These are phyloP conservation scores for Chrysolina americana DNA, from an alignment of 2,888 invertebrate species.

Conservation along the genomic window DNA sequence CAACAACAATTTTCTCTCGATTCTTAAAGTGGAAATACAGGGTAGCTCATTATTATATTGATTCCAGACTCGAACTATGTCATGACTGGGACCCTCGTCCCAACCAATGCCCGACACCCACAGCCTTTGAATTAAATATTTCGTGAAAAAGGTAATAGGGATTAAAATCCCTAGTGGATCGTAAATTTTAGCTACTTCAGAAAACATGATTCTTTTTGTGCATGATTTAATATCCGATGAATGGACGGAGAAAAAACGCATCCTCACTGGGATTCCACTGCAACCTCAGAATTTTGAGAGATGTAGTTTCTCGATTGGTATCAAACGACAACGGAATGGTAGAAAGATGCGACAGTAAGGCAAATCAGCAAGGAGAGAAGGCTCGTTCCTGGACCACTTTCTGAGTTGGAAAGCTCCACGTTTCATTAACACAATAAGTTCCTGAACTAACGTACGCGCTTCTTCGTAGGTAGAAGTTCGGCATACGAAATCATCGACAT, in stretches of 20 bases:
- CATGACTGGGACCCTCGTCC: constrained; percentile 9
- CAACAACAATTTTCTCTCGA: neutral
- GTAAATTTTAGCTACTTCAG: too few species aligned
- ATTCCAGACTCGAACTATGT: neutral
- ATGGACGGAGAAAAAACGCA: too few species aligned
- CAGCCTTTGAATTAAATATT: constrained; percentile 24
- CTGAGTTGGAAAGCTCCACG: constrained; percentile 19
- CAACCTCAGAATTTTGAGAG: constrained; percentile 26
- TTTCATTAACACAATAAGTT: too few species aligned
- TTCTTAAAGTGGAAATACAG: neutral
- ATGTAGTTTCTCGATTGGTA: neutral
- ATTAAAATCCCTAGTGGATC: too few species aligned
- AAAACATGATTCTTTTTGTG: too few species aligned
- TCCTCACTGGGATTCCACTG: too few species aligned
- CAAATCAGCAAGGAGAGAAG: neutral
- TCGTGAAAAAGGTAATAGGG: too few species aligned
- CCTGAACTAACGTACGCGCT: too few species aligned
- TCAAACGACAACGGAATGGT: constrained; percentile 18
- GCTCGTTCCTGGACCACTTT: constrained; percentile 32
- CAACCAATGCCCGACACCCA: constrained; percentile 9
- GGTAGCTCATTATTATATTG: neutral
- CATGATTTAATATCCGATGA: too few species aligned
- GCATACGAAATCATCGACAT: constrained; percentile 26
- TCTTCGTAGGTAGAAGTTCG: neutral
- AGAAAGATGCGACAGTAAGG: neutral